Conservation (phyloP, 1,140 invertebrate species). For the Hypothenemus hampei region DNA sequence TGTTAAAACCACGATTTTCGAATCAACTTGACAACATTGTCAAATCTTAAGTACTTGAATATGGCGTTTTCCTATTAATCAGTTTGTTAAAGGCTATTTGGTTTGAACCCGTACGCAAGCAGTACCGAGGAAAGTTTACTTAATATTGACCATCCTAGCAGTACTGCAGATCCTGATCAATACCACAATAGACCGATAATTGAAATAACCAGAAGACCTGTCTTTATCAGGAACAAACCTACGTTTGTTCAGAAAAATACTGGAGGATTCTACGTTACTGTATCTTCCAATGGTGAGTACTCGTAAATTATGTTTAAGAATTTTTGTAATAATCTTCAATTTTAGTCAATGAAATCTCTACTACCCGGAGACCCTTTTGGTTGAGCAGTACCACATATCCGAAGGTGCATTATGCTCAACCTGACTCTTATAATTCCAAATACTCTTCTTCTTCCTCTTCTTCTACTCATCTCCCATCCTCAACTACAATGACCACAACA, state of each 20-base stretch:
- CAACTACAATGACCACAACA: constrained; percentile 7
- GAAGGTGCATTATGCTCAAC: not conserved
- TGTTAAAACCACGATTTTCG: too few species aligned
- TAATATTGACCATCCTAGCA: not conserved
- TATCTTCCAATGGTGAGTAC: not conserved
- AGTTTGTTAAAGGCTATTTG: constrained; percentile 19
- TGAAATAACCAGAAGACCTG: constrained; percentile 18
- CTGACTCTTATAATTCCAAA: not conserved
- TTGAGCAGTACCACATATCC: constrained; percentile 1
- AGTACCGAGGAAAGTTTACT: not conserved
- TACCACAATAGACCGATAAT: constrained; percentile 4
- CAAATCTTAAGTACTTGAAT: not conserved
- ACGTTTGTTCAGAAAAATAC: constrained; percentile 19
- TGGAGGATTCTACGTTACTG: constrained; percentile 25
- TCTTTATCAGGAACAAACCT: constrained; percentile 24
- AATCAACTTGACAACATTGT: not conserved
- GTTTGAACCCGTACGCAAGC: not conserved
- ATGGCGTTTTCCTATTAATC: not conserved
- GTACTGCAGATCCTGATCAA: not conserved
- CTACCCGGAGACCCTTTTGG: constrained; percentile 9
- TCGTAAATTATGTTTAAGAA: not conserved
- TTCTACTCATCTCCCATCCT: too few species aligned
- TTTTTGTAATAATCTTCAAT: not conserved
- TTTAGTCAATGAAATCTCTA: constrained; percentile 4
- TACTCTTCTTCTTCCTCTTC: not conserved